Percentiles rank a stretch among this genome's conserved stretches.
phyloP scores from a whole-genome alignment of 2,113 vertebrate species.

The Prunella fulvescens region DNA sequence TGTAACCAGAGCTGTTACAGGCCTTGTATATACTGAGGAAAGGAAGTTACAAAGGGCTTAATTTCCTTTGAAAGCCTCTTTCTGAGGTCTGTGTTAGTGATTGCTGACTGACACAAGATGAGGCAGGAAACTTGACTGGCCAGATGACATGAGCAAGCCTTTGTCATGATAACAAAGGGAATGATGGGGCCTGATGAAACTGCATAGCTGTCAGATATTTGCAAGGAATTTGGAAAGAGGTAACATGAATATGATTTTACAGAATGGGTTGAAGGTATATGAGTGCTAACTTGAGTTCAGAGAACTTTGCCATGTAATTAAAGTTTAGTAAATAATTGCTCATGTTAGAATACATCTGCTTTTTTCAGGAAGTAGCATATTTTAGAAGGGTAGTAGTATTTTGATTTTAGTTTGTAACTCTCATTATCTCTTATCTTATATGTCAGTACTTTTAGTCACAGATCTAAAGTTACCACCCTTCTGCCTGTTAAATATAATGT shows the following conservation, averaged over 20 bases:
- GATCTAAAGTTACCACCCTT: background rate
- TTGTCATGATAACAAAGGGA: rapidly evolving
- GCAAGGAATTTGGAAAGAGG: background rate
- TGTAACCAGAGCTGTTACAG: background rate
- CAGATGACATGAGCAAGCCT: background rate
- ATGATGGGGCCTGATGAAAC: background rate
- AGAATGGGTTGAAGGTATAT: background rate
- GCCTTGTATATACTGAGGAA: background rate
- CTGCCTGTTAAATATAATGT: background rate
- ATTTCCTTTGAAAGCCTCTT: background rate
- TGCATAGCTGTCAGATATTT: background rate
- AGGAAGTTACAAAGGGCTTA: background rate
- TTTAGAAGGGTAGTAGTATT: background rate
- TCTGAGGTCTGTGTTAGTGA: background rate
- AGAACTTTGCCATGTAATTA: background rate
- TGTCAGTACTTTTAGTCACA: background rate
- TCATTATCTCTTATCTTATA: background rate
- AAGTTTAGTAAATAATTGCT: background rate
- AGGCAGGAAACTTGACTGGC: background rate
- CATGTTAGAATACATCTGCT: background rate
- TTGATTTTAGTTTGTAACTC: background rate
- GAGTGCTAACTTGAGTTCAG: background rate
- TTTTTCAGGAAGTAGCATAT: background rate
- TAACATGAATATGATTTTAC: background rate
- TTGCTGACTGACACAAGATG: background rate